Evolutionary conservation across 2,888 invertebrate genomes (phyloP), one percentile per base, ranked within the genome.

Genomic region (Galeopsomyia nigrocyanea): DNA sequence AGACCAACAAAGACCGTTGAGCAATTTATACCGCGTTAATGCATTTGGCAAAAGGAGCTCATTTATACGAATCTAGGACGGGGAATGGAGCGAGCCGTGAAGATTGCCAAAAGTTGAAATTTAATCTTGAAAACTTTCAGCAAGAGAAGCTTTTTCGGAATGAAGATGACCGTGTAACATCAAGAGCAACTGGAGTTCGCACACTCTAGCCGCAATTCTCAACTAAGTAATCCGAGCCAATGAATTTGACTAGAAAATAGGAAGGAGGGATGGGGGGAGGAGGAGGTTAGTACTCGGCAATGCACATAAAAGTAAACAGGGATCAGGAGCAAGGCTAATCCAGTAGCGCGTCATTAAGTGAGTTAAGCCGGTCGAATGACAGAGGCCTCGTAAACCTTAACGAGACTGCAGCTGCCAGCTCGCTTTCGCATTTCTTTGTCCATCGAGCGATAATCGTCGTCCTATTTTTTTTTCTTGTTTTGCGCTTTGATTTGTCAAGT

Each of bases 281-380:
- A 5, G 17, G 39, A 64, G 70, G 53, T 70, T 26, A 64, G 51
- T 46, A 5, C 0, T 21, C 13, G 9, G 47, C 64, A n/a, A 70
- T 39, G 26, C 55, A 60, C 49, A 71, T 62, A 71, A 71, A 66
- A 66, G 50, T 71, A 61, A 71, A 49, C 47, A 61, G 31, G 55
- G 31, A 55, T 68, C 67, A 68, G 7, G 6, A 17, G 61, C 74
- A 55, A 71, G 75, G 75, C 75, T 75, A 74, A 77, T 74, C 75
- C 74, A 75, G 74, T 75, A 75, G 70, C 68, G 74, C 64, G 76
- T 75, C 77, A 76, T 77, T 78, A 77, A 78, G 71, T 73, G 68
- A 75, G 76, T 75, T 72, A 76, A 75, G 71, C 75, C 71, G 64
- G 68, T 75, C 74, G 72, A 77, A 77, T 71, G 75, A 75, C 76